Percentiles rank a stretch among this genome's conserved stretches.
These are phyloP conservation scores for Heteromyza rotundicornis DNA, from an alignment of 2,888 invertebrate genomes.

Conservation along the genomic window DNA sequence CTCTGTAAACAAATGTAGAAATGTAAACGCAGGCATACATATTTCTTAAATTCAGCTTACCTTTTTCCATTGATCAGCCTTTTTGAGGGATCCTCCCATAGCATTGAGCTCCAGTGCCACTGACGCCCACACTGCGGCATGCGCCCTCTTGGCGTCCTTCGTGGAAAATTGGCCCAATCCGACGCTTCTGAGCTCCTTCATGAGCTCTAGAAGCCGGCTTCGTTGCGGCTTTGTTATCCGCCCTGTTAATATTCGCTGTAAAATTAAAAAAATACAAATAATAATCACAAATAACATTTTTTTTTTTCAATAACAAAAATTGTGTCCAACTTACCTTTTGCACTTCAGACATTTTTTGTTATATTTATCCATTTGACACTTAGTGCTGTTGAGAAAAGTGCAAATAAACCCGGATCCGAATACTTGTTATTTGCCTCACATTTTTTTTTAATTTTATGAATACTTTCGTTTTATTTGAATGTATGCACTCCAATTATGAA, in stretches of 20 bases:
- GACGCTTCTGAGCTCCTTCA: conserved; percentile 7
- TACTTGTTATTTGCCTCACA: too few relatives aligned
- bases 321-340: not conserved
- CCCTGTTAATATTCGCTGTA: not conserved
- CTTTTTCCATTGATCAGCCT: conserved; percentile 11
- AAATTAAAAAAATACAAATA: not conserved
- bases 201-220: conserved; percentile 6
- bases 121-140: not conserved
- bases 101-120: conserved; percentile 5
- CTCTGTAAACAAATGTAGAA: not conserved
- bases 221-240: not conserved
- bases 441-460: not conserved
- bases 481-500: too few relatives aligned
- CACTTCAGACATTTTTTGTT: not conserved
- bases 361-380: too few relatives aligned
- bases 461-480: not conserved
- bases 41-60: not conserved
- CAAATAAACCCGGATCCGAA: too few relatives aligned
- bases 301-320: not conserved
- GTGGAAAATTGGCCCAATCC: not conserved
- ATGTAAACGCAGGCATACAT: not conserved
- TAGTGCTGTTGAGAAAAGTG: too few relatives aligned
- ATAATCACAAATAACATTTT: not conserved
- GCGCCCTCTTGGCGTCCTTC: not conserved
- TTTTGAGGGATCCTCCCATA: not conserved